A percentile compares a stretch with the other conserved stretches of the same genome.
Conservation (phyloP, 2,797 vertebrate genomes). For the Arvicola amphibius region DNA sequence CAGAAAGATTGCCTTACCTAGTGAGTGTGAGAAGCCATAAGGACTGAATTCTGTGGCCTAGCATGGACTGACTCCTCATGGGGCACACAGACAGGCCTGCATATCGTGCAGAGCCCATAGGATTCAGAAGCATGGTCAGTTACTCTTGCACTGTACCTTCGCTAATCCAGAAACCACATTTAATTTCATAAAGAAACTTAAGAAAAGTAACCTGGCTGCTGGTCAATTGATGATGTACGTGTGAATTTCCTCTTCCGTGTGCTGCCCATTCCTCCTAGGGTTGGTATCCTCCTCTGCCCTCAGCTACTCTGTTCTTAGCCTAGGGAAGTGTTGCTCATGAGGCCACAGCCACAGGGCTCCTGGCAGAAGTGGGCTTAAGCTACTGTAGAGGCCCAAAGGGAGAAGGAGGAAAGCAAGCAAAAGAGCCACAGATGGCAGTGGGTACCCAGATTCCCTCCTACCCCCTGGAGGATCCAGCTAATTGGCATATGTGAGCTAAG, state of each 20-base stretch:
- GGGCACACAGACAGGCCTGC: not conserved
- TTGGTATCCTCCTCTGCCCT: not conserved
- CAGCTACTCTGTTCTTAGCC: not conserved
- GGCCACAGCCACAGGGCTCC: not conserved
- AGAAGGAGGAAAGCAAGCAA: not conserved
- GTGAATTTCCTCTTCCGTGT: conserved; percentile 36
- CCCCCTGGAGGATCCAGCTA: not conserved
- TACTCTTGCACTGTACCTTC: conserved; percentile 85
- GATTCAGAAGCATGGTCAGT: conserved; percentile 85
- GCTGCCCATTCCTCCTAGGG: not conserved
- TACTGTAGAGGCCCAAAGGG: not conserved
- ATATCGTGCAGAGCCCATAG: not conserved
- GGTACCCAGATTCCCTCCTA: not conserved
- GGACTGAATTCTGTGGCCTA: conserved; percentile 79
- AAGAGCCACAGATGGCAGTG: not conserved
- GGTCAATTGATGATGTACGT: conserved; percentile 60
- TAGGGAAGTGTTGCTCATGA: not conserved
- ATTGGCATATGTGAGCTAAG: not conserved
- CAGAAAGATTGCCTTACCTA: conserved; percentile 86
- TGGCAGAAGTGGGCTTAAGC: not conserved
- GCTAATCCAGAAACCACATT: conserved; percentile 81
- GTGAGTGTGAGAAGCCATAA: conserved; percentile 87
- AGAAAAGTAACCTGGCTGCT: conserved; percentile 80
- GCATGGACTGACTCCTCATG: not conserved
- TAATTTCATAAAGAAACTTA: conserved; percentile 89